Base-by-base conservation (phyloP, 2,888 invertebrate species). In the Nephrotoma appendiculata region DNA sequence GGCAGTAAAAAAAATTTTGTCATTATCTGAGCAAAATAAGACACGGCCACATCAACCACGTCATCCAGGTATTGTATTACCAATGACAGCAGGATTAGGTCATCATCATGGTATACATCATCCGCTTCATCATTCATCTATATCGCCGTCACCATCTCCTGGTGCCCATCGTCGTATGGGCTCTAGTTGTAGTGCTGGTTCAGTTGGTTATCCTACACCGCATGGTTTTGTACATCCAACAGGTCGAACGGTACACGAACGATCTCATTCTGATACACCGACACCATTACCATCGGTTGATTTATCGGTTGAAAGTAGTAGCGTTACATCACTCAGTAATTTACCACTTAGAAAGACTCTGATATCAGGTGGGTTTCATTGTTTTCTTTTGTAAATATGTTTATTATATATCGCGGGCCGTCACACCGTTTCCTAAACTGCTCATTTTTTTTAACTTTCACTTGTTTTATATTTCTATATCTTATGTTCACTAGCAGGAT, bases 1-100 rank as follows among this genome's bases (percentile, higher is more conserved):
- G 92, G 98, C 99, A 7, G 98, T 99, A 19, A 95, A 98, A 89
- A 99, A 99, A 91, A 94, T 99, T 91, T 93, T 99, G 89, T 96
- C 98, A 6, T 93, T 99, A 44, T 96, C 97, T 11, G 97, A 97
- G 90, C 96, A 96, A 12, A 95, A 95, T 86, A 98, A 98, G 92
- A 96, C 97, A 9, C 94, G 97, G 86, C 97, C 96, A 6, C 96
- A 97, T 90, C 97, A 97, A 90, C 97, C 98, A 0, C 94, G 96
- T 86, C 94, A 95, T 89, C 91, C 92, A n/a, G 91, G 91, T 71
- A 90, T 91, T 52, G 91, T 95, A 5, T 95, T 95, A 52, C 94
- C 96, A 43, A 93, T 94, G 87, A 89, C 92, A 86, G 93, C 92
- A 52, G 86, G 86, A 12, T 9, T 86, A 42, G 87, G 86, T 41